A percentile compares a stretch with the other conserved stretches of the same genome.
These are phyloP conservation scores for Iselma pallidipennis DNA, from an alignment of 2,888 invertebrate genomes.

Conservation along the genomic window DNA sequence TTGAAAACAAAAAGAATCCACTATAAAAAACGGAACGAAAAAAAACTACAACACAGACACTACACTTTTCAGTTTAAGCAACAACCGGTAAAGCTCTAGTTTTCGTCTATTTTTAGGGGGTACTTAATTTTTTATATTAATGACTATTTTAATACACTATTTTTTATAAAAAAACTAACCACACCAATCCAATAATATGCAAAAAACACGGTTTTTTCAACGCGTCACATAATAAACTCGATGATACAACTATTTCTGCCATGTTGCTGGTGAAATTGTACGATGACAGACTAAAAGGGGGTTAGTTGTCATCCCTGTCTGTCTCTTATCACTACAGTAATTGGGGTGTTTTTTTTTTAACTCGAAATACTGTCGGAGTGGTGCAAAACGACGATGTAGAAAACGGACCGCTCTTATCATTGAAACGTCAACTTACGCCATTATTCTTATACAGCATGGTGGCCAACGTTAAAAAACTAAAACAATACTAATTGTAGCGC, in stretches of 20 bases:
- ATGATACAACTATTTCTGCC: constrained; percentile 46
- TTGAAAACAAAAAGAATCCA: not conserved
- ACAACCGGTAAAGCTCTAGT: too few relatives aligned
- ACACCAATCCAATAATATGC: not conserved
- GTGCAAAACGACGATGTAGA: not conserved
- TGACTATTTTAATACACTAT: too few relatives aligned
- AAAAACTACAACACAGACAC: too few relatives aligned
- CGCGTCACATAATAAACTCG: constrained; percentile 12
- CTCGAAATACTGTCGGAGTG: not conserved
- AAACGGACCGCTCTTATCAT: not conserved
- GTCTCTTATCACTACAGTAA: not conserved
- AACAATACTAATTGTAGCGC: not conserved
- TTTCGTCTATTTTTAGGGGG: too few relatives aligned
- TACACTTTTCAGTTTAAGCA: too few relatives aligned
- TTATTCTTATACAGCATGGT: not conserved
- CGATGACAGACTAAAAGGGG: constrained; percentile 8
- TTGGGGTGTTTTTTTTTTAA: not conserved
- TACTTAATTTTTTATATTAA: too few relatives aligned
- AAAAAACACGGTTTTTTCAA: constrained; percentile 59
- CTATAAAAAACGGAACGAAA: too few relatives aligned
- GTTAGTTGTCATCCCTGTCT: constrained; percentile 2
- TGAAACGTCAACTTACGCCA: not conserved
- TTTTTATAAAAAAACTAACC: not conserved
- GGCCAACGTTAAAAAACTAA: not conserved
- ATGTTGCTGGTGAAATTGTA: constrained; percentile 51